Conservation (phyloP, 2,888 invertebrate species). For the Byasa hedistus region DNA sequence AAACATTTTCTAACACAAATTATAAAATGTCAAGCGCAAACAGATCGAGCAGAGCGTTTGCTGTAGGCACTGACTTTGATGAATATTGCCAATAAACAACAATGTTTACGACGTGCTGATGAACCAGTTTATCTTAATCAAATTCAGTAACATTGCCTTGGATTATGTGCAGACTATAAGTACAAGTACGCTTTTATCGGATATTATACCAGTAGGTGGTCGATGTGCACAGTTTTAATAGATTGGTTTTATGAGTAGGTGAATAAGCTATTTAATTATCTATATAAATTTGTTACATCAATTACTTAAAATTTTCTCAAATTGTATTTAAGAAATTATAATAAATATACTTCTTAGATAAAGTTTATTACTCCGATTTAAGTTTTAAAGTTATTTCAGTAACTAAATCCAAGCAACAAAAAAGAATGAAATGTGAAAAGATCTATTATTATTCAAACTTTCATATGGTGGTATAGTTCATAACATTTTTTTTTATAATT, state of each 20-base stretch:
- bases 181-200: too few species aligned
- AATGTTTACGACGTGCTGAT: conserved; percentile 22
- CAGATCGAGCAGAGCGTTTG: conserved; percentile 22
- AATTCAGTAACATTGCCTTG: conserved; percentile 15
- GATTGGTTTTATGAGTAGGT: too few species aligned
- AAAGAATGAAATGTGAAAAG: background rate
- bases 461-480: background rate
- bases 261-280: too few species aligned
- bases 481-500: conserved; percentile 5
- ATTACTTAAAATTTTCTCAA: too few species aligned
- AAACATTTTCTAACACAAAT: conserved; percentile 20
- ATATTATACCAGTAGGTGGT: too few species aligned
- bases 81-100: conserved; percentile 44
- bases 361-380: too few species aligned
- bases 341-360: too few species aligned
- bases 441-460: background rate
- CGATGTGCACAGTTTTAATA: too few species aligned
- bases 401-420: background rate
- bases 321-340: too few species aligned
- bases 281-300: too few species aligned
- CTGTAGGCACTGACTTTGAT: conserved; percentile 42
- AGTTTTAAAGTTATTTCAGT: background rate
- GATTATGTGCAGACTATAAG: background rate
- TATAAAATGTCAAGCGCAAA: conserved; percentile 21
- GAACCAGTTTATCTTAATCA: conserved; percentile 26